Conservation (phyloP, 2,888 invertebrate species). For the Apamea monoglypha region DNA sequence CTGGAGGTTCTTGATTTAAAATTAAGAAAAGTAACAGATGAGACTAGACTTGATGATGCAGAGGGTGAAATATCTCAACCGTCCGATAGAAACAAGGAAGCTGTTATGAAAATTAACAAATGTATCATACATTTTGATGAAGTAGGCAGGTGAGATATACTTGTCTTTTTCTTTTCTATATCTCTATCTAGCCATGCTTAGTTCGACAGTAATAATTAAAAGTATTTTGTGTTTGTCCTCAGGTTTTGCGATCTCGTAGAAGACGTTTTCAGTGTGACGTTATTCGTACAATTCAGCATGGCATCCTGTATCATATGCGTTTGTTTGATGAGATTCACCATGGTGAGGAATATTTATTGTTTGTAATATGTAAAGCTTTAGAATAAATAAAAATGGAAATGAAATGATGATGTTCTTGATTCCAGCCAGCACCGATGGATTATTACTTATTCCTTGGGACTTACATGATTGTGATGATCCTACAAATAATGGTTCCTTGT, state of each 20-base stretch:
- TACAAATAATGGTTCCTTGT: slow-evolving; percentile 80
- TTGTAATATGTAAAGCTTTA: not conserved
- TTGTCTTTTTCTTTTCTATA: not conserved
- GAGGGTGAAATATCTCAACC: slow-evolving; percentile 14
- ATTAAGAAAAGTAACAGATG: slow-evolving; percentile 71
- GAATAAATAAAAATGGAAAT: not conserved
- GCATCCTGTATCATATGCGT: slow-evolving; percentile 81
- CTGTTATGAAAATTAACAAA: slow-evolving; percentile 70
- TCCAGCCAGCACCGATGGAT: slow-evolving; percentile 75
- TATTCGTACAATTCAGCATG: slow-evolving; percentile 80
- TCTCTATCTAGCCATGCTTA: not conserved
- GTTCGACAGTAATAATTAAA: not conserved
- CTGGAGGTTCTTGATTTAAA: slow-evolving; percentile 78
- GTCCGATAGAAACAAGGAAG: slow-evolving; percentile 49
- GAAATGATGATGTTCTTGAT: slow-evolving; percentile 28
- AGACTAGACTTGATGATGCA: slow-evolving; percentile 14
- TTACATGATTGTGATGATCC: slow-evolving; percentile 77
- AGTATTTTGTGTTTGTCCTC: slow-evolving; percentile 35
- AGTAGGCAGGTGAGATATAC: slow-evolving; percentile 74
- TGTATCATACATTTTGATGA: slow-evolving; percentile 75
- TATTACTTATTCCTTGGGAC: slow-evolving; percentile 79
- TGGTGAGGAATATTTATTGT: slow-evolving; percentile 72
- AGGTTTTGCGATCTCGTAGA: slow-evolving; percentile 79
- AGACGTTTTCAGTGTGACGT: slow-evolving; percentile 74
- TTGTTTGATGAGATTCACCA: slow-evolving; percentile 80